A percentile compares a stretch with the other conserved stretches of the same genome.
These are phyloP conservation scores for Ageneiosus marmoratus DNA, from an alignment of 2,113 vertebrate genomes.

Conservation along the genomic window DNA sequence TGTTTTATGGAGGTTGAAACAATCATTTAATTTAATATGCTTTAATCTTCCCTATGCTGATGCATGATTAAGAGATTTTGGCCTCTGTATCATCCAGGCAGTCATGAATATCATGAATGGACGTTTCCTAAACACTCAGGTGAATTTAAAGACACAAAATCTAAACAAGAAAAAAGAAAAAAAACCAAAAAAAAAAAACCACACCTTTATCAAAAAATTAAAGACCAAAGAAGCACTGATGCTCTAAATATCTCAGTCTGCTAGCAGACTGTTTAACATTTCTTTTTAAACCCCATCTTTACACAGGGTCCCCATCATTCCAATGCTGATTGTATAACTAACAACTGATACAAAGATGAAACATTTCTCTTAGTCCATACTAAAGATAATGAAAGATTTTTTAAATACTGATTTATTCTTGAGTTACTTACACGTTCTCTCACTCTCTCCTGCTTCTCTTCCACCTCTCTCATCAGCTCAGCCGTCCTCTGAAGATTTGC, in stretches of 20 bases:
- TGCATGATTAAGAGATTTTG: background rate
- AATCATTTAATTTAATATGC: background rate
- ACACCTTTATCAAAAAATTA: no score
- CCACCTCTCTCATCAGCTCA: constrained; percentile 93
- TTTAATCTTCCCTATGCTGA: background rate
- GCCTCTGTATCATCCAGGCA: background rate
- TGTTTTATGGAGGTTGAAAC: background rate
- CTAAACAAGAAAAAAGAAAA: background rate
- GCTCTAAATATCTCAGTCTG: background rate
- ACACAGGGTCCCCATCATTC: background rate
- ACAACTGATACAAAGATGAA: background rate
- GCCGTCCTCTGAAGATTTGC: constrained; percentile 95
- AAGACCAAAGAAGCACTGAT: background rate
- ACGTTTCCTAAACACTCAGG: background rate
- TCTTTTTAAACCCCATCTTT: background rate
- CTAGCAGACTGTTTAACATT: background rate
- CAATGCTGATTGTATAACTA: background rate
- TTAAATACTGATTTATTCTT: background rate
- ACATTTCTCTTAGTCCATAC: background rate
- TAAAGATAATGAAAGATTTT: background rate
- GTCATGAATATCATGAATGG: background rate
- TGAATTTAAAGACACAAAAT: background rate
- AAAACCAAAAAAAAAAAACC: no score
- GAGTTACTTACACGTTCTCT: constrained; percentile 88
- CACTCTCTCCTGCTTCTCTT: constrained; percentile 93